These are phyloP conservation scores for Caenorhabditis remanei DNA, from an alignment of 1,140 invertebrate genomes.

Conservation along the genomic window DNA sequence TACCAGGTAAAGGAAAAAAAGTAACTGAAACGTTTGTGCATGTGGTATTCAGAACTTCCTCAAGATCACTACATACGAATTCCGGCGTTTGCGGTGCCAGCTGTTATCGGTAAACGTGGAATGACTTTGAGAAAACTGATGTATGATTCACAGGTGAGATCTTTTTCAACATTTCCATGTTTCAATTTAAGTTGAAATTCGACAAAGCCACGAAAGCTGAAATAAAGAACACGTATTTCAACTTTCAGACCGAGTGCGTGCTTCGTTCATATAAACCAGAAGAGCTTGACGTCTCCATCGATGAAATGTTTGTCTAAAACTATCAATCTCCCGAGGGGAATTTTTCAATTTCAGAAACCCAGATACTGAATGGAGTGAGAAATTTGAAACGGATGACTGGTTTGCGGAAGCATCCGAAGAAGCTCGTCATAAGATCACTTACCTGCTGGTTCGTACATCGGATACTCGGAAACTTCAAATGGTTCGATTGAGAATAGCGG, in stretches of 20 bases:
- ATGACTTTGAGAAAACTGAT: constrained; percentile 30
- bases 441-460: neutral
- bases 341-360: neutral
- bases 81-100: constrained; percentile 24
- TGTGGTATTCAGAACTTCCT: neutral
- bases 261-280: constrained; percentile 23
- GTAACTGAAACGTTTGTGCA: neutral
- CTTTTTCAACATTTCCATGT: too few species aligned
- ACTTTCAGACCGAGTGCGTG: constrained; percentile 10
- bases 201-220: too few species aligned
- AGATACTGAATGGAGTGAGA: constrained; percentile 3
- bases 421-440: neutral
- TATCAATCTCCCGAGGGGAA: neutral
- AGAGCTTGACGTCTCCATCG: neutral
- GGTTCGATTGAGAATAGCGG: constrained; percentile 30
- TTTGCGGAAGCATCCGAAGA: neutral
- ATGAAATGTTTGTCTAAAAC: constrained; percentile 2
- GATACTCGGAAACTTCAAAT: constrained; percentile 10
- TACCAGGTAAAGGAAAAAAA: neutral
- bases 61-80: constrained; percentile 24
- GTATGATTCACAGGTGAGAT: constrained; percentile 21
- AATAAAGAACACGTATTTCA: too few species aligned
- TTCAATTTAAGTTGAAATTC: too few species aligned
- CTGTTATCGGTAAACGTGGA: constrained; percentile 38
- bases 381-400: constrained; percentile 38